Evolutionary conservation across 2,113 vertebrate genomes (phyloP), one percentile per base, ranked within the genome.

Genomic region (Neofelis nebulosa): DNA sequence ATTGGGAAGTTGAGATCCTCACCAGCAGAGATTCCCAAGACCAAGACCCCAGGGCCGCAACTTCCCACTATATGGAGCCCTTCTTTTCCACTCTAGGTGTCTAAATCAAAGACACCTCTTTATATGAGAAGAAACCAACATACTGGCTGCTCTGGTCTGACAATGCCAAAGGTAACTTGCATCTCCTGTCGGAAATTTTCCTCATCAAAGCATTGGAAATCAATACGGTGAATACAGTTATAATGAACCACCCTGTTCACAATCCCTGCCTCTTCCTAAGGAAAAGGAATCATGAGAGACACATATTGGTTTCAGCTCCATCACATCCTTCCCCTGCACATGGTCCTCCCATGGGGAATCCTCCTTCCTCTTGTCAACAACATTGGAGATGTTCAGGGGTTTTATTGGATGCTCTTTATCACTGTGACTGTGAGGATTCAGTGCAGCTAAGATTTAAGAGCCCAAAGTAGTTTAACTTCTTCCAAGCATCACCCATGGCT

Each of bases 161-260:
- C 55, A 38, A 89, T 11, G 4, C 23, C 5, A 38, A 10, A 90
- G 81, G 71, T 89, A 76, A 86, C 93, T 63, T 79, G 16, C 80
- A 50, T 83, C 57, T 88, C 61, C 91, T 61, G 4, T 38, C 57
- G 61, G 86, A 91, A 66, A 81, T 19, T 78, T 79, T 83, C 80
- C 80, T 95, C 57, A 81, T 89, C 78, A 82, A 71, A 97, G 92
- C 92, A 94, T 52, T 0, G 12, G 92, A 97, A 96, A 97, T 93
- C 97, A 91, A 82, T 89, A 63, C 38, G 33, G 78, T 69, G 38
- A 94, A 94, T 50, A 45, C 36, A 65, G 89, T 73, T 57, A 18
- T 71, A 83, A 91, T 76, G 68, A 97, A 95, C 91, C 79, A 31
- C 21, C 10, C 50, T 11, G 13, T 19, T 89, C 81, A 13, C 48